A percentile compares a stretch with the other conserved stretches of the same genome.
Conservation (phyloP, 2,113 vertebrate genomes). For the Papio anubis region DNA sequence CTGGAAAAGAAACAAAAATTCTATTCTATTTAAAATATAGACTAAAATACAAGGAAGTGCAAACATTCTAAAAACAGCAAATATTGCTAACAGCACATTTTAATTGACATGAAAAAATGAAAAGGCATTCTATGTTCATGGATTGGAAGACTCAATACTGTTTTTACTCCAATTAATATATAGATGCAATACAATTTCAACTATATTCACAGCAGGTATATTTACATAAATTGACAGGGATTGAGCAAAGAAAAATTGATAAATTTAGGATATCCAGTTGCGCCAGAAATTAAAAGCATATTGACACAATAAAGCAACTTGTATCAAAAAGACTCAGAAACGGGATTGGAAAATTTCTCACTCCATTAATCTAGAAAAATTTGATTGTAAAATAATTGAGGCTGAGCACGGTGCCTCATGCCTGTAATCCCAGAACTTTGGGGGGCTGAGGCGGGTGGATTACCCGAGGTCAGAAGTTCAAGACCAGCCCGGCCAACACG, state of each 20-base stretch:
- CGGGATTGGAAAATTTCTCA: too few species aligned
- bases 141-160: not conserved
- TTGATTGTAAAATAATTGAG: not conserved
- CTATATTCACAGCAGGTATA: not conserved
- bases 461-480: too few species aligned
- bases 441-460: too few species aligned
- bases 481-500: too few species aligned
- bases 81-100: not conserved
- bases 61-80: not conserved
- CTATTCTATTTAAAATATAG: too few species aligned
- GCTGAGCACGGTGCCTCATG: too few species aligned
- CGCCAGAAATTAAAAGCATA: not conserved
- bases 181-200: not conserved
- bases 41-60: too few species aligned
- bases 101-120: not conserved
- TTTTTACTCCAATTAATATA: not conserved
- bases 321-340: not conserved
- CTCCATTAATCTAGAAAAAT: not conserved
- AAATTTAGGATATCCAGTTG: not conserved
- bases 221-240: not conserved
- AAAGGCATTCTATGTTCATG: not conserved
- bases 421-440: too few species aligned
- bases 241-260: not conserved
- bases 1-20: not conserved
- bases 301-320: not conserved